Base-by-base conservation (phyloP, 2,113 vertebrate genomes). In the Kobus ellipsiprymnus region DNA sequence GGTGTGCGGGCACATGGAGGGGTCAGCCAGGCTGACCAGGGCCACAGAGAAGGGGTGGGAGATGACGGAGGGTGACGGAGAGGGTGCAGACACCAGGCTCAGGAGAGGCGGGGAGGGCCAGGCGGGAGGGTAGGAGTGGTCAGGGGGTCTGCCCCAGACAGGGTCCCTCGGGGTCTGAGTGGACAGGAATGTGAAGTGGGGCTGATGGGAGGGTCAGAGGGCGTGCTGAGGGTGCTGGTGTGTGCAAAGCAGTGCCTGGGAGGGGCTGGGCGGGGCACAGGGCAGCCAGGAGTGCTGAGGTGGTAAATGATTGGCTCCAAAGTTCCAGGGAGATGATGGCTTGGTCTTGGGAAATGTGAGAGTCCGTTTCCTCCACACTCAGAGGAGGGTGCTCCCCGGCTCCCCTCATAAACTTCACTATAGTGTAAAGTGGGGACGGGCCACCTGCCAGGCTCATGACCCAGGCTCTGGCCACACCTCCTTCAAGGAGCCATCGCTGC, bases 401-500 rank as follows among this genome's bases (percentile, higher is more conserved):
- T 17, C 16, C 78, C 81, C 9, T 6, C 83, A 23, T 0, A 2
- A 54, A 54, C 90, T 55, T 59, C 9, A 15, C 60, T 36, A 0
- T 1, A 5, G n/a, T 3, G 21, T 40, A 40, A 77, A 23, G 2
- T 5, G 13, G 12, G 6, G 15, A 1, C 9, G 10, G 17, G n/a
- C 23, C 13, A 13, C 36, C 29, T 25, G 11, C 40, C 13, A 7
- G 36, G 57, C n/a, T 17, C 62, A 1, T 15, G 33, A 19, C 77
- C 64, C 27, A 1, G 0, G 8, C 23, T 48, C 40, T 29, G 62
- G 6, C 16, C 40, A 13, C 14, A 60, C 93, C 36, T 8, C n/a
- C 21, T 77, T 36, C 87, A 0, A 44, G 83, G 25, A 40, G 14
- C 46, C 10, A 29, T 40, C 5, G 1, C 0, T 0, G 23, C 0